Conservation (phyloP, 1,140 invertebrate species). For the Drosophila bipectinata region DNA sequence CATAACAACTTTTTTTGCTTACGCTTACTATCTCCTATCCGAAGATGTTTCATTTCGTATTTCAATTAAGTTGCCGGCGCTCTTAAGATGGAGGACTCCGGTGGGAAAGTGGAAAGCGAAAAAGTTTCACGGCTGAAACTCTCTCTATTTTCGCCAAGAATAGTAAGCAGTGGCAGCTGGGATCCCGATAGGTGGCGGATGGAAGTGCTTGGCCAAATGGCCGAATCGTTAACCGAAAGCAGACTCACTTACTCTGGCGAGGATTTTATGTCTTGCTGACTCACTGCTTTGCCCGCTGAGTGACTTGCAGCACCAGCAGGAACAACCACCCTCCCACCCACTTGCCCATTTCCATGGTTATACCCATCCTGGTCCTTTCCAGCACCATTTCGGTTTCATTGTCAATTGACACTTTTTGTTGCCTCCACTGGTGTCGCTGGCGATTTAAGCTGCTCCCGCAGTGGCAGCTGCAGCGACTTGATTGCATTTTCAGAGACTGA, state of each 20-base stretch:
- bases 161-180: neutral
- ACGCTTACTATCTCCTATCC: neutral
- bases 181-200: conserved; percentile 34
- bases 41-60: conserved; percentile 28
- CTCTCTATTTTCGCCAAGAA: neutral
- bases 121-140: conserved; percentile 29
- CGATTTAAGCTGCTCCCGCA: conserved; percentile 50
- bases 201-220: conserved; percentile 58
- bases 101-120: conserved; percentile 19
- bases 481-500: conserved; percentile 60
- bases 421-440: conserved; percentile 41
- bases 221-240: conserved; percentile 61
- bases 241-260: conserved; percentile 53
- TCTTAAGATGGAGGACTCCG: conserved; percentile 44
- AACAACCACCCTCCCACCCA: neutral
- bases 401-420: conserved; percentile 67
- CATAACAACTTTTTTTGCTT: conserved; percentile 36
- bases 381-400: conserved; percentile 55
- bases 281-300: conserved; percentile 28
- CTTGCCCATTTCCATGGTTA: conserved; percentile 11
- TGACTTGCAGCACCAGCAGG: conserved; percentile 25
- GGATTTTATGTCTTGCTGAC: conserved; percentile 56
- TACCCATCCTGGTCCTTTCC: neutral
- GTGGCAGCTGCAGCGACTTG: conserved; percentile 39
- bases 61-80: conserved; percentile 45